Percentiles rank a stretch among this genome's conserved stretches.
Conservation (phyloP, 1,140 invertebrate species). For the Cataglyphis hispanica region DNA sequence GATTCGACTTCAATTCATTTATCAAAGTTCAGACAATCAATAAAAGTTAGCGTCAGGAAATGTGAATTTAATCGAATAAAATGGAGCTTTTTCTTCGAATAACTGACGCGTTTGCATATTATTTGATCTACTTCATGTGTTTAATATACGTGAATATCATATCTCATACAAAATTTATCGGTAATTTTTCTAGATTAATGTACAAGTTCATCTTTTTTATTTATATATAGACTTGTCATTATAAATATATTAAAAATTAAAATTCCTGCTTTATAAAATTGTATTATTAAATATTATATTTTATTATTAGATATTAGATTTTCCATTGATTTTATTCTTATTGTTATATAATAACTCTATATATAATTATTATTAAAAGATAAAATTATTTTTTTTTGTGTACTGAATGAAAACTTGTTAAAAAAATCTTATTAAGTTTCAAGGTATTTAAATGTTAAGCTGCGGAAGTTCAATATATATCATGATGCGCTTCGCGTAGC, state of each 20-base stretch:
- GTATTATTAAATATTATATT: not conserved
- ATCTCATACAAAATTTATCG: conserved; percentile 28
- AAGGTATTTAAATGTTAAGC: conserved; percentile 18
- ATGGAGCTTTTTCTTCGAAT: conserved; percentile 45
- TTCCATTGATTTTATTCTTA: not conserved
- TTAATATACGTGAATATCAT: not conserved
- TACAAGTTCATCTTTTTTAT: not conserved
- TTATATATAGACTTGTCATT: not conserved
- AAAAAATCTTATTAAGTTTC: conserved; percentile 50
- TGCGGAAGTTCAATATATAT: conserved; percentile 43
- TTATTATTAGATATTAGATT: not conserved
- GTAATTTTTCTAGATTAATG: not conserved
- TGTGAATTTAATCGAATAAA: conserved; percentile 53
- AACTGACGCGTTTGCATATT: conserved; percentile 2
- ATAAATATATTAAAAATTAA: not conserved
- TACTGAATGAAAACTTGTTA: conserved; percentile 5
- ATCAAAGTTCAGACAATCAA: conserved; percentile 71
- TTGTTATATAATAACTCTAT: too few relatives aligned
- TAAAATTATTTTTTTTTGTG: conserved; percentile 13
- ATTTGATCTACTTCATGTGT: conserved; percentile 16
- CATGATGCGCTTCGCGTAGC: conserved; percentile 32
- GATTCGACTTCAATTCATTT: conserved; percentile 62
- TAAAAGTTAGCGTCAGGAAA: conserved; percentile 47
- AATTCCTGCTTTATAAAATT: not conserved
- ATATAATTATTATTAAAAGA: too few relatives aligned